Evolutionary conservation across 2,888 invertebrate species (phyloP).

Genomic region (Torymus texanus): DNA sequence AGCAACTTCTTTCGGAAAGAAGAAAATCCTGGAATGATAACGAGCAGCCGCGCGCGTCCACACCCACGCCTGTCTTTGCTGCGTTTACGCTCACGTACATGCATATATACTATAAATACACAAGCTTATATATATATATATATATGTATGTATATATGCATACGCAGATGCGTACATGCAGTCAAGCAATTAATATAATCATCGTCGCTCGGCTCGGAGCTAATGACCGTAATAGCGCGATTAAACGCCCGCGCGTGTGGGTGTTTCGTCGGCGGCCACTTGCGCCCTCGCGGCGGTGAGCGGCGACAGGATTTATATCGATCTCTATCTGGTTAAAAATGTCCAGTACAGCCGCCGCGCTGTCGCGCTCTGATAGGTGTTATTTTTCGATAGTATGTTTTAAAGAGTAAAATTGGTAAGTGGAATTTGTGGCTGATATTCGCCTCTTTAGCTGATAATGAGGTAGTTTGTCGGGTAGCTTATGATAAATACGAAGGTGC

Average conservation of each 20-base stretch:
- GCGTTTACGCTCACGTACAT: background rate
- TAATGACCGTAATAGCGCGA: constrained; percentile 50
- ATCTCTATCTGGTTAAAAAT: constrained; percentile 30
- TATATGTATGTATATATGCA: background rate
- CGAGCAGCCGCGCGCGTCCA: background rate
- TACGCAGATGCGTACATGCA: background rate
- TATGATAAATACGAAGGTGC: no score
- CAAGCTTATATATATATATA: background rate
- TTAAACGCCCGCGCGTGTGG: constrained; percentile 45
- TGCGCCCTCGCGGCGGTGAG: background rate
- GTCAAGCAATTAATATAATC: constrained; percentile 51
- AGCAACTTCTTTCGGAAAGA: no score
- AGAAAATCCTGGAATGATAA: constrained; percentile 6
- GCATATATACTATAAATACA: constrained; percentile 23
- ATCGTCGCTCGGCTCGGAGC: constrained; percentile 45
- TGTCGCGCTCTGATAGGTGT: no score
- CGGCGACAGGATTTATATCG: constrained; percentile 34
- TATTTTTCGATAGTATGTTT: no score
- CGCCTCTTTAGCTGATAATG: no score
- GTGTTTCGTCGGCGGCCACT: constrained; percentile 24
- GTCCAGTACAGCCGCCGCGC: background rate
- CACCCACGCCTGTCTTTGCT: constrained; percentile 22
- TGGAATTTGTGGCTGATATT: no score
- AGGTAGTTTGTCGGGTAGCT: no score
- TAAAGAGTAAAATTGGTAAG: no score